A percentile compares a stretch with the other conserved stretches of the same genome.
Evolutionary conservation across 2,797 vertebrate genomes (phyloP).

Genomic region (Arrhamphus sclerolepis): DNA sequence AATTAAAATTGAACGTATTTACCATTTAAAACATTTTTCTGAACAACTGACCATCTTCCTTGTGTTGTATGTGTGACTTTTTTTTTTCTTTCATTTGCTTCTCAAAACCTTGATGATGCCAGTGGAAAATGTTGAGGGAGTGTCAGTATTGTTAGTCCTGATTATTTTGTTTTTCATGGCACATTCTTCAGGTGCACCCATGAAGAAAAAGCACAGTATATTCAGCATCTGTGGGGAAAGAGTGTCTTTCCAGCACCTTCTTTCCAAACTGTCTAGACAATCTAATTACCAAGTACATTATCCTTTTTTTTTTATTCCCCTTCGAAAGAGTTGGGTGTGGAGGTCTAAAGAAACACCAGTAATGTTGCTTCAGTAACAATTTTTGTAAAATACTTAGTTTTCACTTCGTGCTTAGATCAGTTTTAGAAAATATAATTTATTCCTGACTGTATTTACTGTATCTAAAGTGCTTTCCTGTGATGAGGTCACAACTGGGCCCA

Average conservation of each 20-base stretch:
- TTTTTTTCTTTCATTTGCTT: no score
- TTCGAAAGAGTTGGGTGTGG: slow-evolving; percentile 64
- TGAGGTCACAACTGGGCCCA: no score
- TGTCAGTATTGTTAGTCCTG: slow-evolving; percentile 41
- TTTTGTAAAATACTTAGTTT: background rate
- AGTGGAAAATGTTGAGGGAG: no score
- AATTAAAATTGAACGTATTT: no score
- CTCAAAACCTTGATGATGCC: no score
- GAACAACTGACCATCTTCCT: no score
- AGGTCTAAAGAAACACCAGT: slow-evolving; percentile 55
- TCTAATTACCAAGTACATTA: slow-evolving; percentile 75
- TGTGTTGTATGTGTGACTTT: no score
- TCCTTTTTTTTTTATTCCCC: slow-evolving; percentile 56
- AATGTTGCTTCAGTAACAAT: slow-evolving; percentile 50
- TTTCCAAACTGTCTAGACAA: slow-evolving; percentile 79
- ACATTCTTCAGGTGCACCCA: slow-evolving; percentile 47
- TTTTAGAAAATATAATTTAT: no score
- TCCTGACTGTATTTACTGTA: no score
- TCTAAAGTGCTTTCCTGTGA: no score
- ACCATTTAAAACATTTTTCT: no score
- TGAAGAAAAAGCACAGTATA: slow-evolving; percentile 37
- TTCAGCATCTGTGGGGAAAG: slow-evolving; percentile 56
- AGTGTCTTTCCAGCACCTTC: slow-evolving; percentile 68
- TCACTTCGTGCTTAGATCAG: no score
- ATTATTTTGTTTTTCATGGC: slow-evolving; percentile 47